Evolutionary conservation across 2,113 vertebrate genomes (phyloP), one percentile per base, ranked within the genome.

Genomic region (Galemys pyrenaicus): DNA sequence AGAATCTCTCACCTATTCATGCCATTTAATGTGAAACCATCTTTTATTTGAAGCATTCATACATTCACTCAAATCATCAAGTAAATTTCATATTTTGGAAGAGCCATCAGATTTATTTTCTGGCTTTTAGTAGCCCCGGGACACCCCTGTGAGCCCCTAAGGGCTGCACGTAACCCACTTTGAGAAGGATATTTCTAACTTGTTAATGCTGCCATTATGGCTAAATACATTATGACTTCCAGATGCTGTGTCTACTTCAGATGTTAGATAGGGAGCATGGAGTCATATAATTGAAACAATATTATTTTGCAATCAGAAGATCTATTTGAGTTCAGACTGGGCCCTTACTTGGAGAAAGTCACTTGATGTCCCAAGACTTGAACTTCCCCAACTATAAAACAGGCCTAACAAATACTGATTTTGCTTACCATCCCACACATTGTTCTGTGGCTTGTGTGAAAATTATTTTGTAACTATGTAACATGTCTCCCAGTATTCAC

Each of bases 141-240:
- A 68, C 77, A 95, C n/a, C 65, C 24, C 17, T 44, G 39, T n/a
- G 41, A 35, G 37, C 16, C 44, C 84, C 71, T 46, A 84, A 37
- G 37, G n/a, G 46, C 37, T 78, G 8, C 58, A 87, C 77, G 94
- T 68, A 90, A 95, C 83, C 77, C 77, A 94, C 84, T 87, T 92
- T 44, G 84, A 92, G 95, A 91, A 96, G 87, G 87, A 64, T 93
- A 91, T 96, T 96, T 97, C 95, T 88, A 94, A 95, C 93, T 95
- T 95, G 95, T 87, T 96, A 95, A 92, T 97, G 84, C 67, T 96
- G 93, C 91, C 87, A 93, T 95, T 92, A 95, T 84, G 71, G 77
- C 41, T 92, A 84, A 87, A 64, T 84, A 68, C 19, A 78, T 94
- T 86, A 96, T 92, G 68, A 71, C 56, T 97, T 97, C 95, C 95